Evolutionary conservation across 2,888 invertebrate species (phyloP), one percentile per base, ranked within the genome.

Genomic region (Cancer borealis): DNA sequence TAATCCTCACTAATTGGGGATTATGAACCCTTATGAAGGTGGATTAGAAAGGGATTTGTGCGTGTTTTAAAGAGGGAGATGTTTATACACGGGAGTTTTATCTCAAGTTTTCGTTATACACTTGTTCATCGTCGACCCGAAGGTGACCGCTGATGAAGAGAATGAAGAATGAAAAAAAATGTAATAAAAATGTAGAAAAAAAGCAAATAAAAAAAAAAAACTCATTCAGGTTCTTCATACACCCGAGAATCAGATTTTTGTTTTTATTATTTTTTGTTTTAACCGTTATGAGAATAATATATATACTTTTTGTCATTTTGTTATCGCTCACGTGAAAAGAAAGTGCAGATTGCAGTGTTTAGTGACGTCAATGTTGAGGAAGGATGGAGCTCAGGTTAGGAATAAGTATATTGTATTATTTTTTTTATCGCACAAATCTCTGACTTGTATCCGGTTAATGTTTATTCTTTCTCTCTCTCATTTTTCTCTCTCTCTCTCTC

Each of bases 1-100:
- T 93, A 93, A 93, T 93, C 93, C 93, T 47, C 45, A 26, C 49
- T 93, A 93, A 93, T 93, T 93, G 84, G 90, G 79, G 93, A 93
- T 93, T 93, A 90, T 79, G 54, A 90, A 90, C 79, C 79, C 49
- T 87, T 90, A n/a, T 90, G 73, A 6, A 79, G 90, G 79, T 47
- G 79, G 66, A 90, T 30, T 92, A 47, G 30, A 30, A 47, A 79
- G 30, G 90, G 49, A 79, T 79, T 90, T 17, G 26, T n/a, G 10
- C 30, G 26, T 45, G 79, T 39, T 39, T 89, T 30, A 79, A 21
- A 45, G 66, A 30, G 47, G 12, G 84, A 39, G 84, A 17, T 39
- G 84, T 84, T 39, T 39, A 30, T 84, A 14, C 3, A 2, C 2
- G 84, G 17, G 84, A 3, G 79, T 84, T 84, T 84, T 84, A 84